Conservation (phyloP, 2,113 vertebrate species). For the Sula dactylatra region DNA sequence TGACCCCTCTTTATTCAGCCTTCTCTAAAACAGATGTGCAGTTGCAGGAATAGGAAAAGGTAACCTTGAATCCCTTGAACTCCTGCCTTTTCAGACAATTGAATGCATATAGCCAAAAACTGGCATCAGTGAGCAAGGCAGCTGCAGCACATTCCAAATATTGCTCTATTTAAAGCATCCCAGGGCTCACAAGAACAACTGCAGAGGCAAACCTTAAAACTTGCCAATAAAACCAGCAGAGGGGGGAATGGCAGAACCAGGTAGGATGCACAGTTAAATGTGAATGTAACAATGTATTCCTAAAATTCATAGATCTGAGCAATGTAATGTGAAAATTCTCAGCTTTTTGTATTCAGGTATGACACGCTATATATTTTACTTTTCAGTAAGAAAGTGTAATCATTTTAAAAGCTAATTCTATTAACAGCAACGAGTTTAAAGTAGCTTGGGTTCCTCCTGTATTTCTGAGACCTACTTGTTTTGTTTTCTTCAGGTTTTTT, state of each 20-base stretch:
- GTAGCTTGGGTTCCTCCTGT: neutral
- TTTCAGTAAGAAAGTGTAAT: neutral
- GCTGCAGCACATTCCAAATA: slow-evolving; percentile 69
- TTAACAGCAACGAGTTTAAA: neutral
- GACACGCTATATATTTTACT: neutral
- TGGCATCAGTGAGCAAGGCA: slow-evolving; percentile 64
- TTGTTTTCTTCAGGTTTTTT: neutral
- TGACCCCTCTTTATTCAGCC: neutral
- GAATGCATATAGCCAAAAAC: neutral
- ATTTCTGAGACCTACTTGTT: neutral
- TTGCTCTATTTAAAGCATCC: slow-evolving; percentile 81
- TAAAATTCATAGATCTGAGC: neutral
- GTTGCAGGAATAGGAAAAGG: neutral
- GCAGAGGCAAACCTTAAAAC: slow-evolving; percentile 21
- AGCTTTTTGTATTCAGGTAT: neutral
- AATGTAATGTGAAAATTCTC: neutral
- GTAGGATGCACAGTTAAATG: slow-evolving; percentile 50
- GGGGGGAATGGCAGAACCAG: slow-evolving; percentile 73
- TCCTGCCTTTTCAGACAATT: slow-evolving; percentile 39
- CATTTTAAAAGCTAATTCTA: neutral
- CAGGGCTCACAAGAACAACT: slow-evolving; percentile 24
- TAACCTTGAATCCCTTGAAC: neutral
- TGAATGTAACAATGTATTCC: neutral
- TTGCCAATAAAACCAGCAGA: neutral
- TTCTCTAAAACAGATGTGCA: neutral